A percentile compares a stretch with the other conserved stretches of the same genome.
Evolutionary conservation across 1,140 invertebrate species (phyloP).

Genomic region (Sweltsa coloradensis): DNA sequence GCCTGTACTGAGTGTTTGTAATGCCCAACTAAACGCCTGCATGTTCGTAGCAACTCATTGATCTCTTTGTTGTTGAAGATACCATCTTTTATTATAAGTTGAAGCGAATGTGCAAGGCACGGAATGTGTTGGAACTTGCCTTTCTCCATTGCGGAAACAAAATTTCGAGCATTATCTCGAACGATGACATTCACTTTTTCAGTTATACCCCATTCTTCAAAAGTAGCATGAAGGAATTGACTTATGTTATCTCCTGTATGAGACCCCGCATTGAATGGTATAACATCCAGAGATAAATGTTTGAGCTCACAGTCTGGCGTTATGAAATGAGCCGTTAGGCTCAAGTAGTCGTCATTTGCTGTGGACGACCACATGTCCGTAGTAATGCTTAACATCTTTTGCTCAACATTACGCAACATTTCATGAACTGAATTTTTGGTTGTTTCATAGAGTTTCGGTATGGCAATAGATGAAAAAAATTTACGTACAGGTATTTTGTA

Average conservation of each 20-base stretch:
- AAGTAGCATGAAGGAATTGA: background rate
- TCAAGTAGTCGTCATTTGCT: slow-evolving; percentile 1
- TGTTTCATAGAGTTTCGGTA: no score
- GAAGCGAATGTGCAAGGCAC: background rate
- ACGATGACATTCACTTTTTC: background rate
- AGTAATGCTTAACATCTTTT: no score
- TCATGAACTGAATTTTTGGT: no score
- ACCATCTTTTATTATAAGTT: background rate
- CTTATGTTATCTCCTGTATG: slow-evolving; percentile 1
- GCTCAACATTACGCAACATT: no score
- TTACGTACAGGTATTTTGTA: no score
- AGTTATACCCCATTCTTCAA: background rate
- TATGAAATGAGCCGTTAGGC: background rate
- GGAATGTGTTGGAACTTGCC: background rate
- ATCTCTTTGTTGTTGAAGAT: background rate
- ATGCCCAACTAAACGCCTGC: slow-evolving; percentile 1
- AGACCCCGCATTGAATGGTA: background rate
- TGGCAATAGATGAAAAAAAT: no score
- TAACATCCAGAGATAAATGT: background rate
- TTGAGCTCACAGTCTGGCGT: background rate
- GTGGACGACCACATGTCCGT: background rate
- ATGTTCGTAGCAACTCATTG: background rate
- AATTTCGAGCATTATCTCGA: slow-evolving; percentile 1
- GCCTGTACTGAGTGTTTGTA: background rate
- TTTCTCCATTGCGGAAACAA: background rate